Evolutionary conservation across 2,888 invertebrate genomes (phyloP).

Genomic region (Leistus spinibarbis): DNA sequence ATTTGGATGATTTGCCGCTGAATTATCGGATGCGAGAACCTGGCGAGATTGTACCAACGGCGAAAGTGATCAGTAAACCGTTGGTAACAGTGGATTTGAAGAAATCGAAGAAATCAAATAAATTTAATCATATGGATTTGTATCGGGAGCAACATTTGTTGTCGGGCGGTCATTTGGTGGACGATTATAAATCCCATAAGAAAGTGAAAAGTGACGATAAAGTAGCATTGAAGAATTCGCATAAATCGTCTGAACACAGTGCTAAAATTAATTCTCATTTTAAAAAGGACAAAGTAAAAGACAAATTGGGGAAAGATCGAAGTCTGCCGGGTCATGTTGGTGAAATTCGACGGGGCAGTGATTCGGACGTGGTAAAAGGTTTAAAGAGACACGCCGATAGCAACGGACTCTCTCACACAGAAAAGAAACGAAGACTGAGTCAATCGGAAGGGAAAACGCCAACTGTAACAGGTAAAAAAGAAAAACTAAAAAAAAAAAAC

Average conservation of each 20-base stretch:
- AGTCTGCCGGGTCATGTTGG: constrained; percentile 47
- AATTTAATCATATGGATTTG: constrained; percentile 43
- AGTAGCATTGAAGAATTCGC: constrained; percentile 32
- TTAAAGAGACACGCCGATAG: constrained; percentile 57
- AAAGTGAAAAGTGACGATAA: constrained; percentile 37
- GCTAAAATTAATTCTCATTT: constrained; percentile 43
- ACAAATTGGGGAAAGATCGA: constrained; percentile 59
- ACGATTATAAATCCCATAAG: constrained; percentile 41
- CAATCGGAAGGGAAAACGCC: constrained; percentile 56
- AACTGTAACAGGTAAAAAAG: constrained; percentile 61
- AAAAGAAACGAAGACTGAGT: constrained; percentile 69
- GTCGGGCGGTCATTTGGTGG: constrained; percentile 51
- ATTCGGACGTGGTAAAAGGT: constrained; percentile 56
- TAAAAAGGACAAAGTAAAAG: constrained; percentile 55
- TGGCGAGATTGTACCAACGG: constrained; percentile 40
- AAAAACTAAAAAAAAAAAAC: too few species aligned
- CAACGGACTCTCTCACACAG: constrained; percentile 66
- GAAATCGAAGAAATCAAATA: constrained; percentile 50
- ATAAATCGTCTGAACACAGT: constrained; percentile 12
- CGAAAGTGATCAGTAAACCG: constrained; percentile 10
- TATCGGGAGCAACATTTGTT: constrained; percentile 58
- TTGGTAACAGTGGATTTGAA: constrained; percentile 18
- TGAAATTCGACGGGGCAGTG: constrained; percentile 59
- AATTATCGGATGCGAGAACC: constrained; percentile 43
- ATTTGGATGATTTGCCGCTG: constrained; percentile 44